Evolutionary conservation across 2,888 invertebrate genomes (phyloP).

Genomic region (Oscheius sp.): DNA sequence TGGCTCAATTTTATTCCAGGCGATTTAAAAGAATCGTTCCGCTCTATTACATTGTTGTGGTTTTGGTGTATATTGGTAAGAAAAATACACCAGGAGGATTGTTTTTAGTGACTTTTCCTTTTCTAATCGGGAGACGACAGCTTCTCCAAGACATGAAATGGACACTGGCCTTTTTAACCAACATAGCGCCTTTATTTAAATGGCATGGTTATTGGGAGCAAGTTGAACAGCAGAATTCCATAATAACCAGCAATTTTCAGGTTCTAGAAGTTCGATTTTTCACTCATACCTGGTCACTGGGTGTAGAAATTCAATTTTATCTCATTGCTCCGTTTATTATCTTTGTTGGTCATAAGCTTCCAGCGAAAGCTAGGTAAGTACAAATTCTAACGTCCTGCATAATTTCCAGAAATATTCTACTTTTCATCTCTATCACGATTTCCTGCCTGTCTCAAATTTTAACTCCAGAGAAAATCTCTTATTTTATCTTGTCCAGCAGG

Average conservation of each 20-base stretch:
- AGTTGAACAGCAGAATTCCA: neutral
- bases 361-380: too few relatives aligned
- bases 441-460: too few relatives aligned
- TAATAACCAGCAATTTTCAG: neutral
- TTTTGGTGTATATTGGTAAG: slow-evolving; percentile 8
- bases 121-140: too few relatives aligned
- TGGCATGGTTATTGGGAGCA: slow-evolving; percentile 25
- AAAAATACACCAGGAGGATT: neutral
- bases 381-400: too few relatives aligned
- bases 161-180: slow-evolving; percentile 8
- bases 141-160: slow-evolving; percentile 1
- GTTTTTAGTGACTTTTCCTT: neutral
- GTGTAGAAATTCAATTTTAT: slow-evolving; percentile 23
- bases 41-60: neutral
- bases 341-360: neutral
- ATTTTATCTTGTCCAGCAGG: too few relatives aligned
- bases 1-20: slow-evolving; percentile 2
- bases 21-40: slow-evolving; percentile 28
- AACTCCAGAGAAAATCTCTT: too few relatives aligned
- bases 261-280: slow-evolving; percentile 4
- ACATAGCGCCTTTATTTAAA: slow-evolving; percentile 14
- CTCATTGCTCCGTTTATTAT: slow-evolving; percentile 14
- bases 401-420: too few relatives aligned
- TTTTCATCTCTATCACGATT: too few relatives aligned
- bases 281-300: slow-evolving; percentile 27